A percentile compares a stretch with the other conserved stretches of the same genome.
These are phyloP conservation scores for Nomada ferruginata DNA, from an alignment of 2,888 invertebrate genomes.

Conservation along the genomic window DNA sequence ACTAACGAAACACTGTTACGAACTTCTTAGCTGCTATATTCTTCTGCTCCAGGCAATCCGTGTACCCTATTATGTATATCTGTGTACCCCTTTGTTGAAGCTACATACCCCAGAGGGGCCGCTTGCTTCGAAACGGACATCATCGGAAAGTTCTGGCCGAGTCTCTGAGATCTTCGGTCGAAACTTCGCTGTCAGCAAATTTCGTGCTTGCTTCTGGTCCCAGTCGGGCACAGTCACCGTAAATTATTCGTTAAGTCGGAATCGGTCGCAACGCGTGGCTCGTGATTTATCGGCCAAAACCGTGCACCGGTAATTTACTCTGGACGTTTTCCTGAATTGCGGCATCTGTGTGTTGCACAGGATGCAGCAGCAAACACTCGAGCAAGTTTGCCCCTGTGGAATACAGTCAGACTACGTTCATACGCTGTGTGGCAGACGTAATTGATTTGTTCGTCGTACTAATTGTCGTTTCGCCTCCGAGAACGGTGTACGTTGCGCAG, in stretches of 20 bases:
- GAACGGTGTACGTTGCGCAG: background rate
- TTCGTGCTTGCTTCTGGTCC: background rate
- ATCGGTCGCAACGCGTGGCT: constrained; percentile 54
- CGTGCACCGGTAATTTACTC: constrained; percentile 60
- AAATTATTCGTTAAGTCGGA: constrained; percentile 63
- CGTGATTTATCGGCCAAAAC: constrained; percentile 56
- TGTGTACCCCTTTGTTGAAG: background rate
- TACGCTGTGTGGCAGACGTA: constrained; percentile 8
- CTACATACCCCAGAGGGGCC: no score
- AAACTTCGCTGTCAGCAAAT: background rate
- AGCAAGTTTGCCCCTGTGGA: constrained; percentile 33
- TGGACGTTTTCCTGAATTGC: constrained; percentile 62
- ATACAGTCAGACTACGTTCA: constrained; percentile 41
- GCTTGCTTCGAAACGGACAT: constrained; percentile 1
- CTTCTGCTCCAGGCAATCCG: background rate
- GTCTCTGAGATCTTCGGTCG: background rate
- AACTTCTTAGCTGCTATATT: background rate
- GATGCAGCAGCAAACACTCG: constrained; percentile 26
- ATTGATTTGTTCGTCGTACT: constrained; percentile 48
- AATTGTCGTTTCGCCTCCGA: constrained; percentile 28
- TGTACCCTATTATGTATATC: background rate
- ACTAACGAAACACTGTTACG: no score
- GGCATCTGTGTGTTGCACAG: constrained; percentile 58
- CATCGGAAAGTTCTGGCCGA: background rate
- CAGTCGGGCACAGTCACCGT: constrained; percentile 49